A percentile compares a stretch with the other conserved stretches of the same genome.
phyloP scores from a whole-genome alignment of 2,888 invertebrate genomes.

The Acanthosepion pharaonis region DNA sequence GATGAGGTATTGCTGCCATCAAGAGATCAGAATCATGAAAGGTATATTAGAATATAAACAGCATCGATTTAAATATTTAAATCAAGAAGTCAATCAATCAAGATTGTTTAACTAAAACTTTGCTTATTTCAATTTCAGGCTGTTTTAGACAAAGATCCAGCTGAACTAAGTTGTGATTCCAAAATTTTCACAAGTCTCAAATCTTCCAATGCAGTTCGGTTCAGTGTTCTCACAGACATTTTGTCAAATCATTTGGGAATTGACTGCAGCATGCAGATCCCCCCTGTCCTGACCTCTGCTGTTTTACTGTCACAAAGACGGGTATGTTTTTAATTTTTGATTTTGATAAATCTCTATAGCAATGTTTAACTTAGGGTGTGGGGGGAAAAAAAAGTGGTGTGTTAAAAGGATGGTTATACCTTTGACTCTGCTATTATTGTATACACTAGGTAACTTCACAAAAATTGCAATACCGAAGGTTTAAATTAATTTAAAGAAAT shows the following conservation, averaged over 20 bases:
- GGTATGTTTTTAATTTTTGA: slow-evolving; percentile 53
- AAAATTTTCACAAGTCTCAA: slow-evolving; percentile 67
- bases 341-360: too few relatives aligned
- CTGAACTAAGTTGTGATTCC: slow-evolving; percentile 64
- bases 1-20: too few relatives aligned
- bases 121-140: slow-evolving; percentile 53
- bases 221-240: slow-evolving; percentile 64
- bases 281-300: slow-evolving; percentile 61
- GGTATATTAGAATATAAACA: too few relatives aligned
- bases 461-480: too few relatives aligned
- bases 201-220: slow-evolving; percentile 61
- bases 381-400: too few relatives aligned
- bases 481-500: too few relatives aligned
- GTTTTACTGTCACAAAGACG: slow-evolving; percentile 58
- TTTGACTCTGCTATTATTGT: too few relatives aligned
- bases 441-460: too few relatives aligned
- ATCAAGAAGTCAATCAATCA: background rate
- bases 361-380: too few relatives aligned
- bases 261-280: slow-evolving; percentile 58
- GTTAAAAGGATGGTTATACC: too few relatives aligned
- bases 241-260: slow-evolving; percentile 62
- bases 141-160: slow-evolving; percentile 68
- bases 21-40: too few relatives aligned
- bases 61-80: too few relatives aligned
- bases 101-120: background rate